Base-by-base conservation (phyloP, 2,113 vertebrate genomes). In the Labeo rohita region DNA sequence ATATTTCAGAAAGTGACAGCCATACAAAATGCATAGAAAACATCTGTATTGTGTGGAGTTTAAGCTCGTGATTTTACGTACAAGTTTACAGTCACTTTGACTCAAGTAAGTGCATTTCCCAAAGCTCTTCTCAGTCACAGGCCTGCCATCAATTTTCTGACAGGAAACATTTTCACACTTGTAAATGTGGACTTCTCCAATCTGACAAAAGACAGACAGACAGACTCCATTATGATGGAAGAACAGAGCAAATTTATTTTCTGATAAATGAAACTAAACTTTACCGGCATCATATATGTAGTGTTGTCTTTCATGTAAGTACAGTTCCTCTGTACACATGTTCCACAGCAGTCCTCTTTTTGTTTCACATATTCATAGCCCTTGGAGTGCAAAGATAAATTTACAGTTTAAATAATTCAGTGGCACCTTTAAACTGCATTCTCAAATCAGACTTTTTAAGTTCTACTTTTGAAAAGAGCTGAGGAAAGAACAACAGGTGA, bases 171-270 rank as follows among this genome's bases (percentile, higher is more conserved):
- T 68, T 68, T 68, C 65, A 68, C 65, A 68, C 16, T 3, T 16
- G 34, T 0, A 36, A 39, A 0, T 15, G 1, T 15, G 34, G 65
- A 39, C 13, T 39, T 68, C 34, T 80, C 95, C 96, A 72, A 92
- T 93, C 98, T 99, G 79, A 3, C 81, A 66, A 61, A 61, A 9
- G 70, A 79, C n/a, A 47, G 7, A 70, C 18, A 73, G 77, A 76
- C n/a, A 47, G 15, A 70, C 11, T 68, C 2, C 1, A 3, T 66
- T 28, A 36, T 1, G 65, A 68, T 8, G 3, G 16, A 61, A 21
- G 11, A 28, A 66, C 63, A 65, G 63, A 65, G n/a, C 63, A 66
- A 1, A 66, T 28, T 61, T 7, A 61, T 7, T n/a, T 18, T n/a
- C 16, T 66, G 11, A 66, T 15, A 10, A 68, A 36, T 28, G 3